phyloP scores from a whole-genome alignment of 2,113 vertebrate species.

The Mustela lutreola region DNA sequence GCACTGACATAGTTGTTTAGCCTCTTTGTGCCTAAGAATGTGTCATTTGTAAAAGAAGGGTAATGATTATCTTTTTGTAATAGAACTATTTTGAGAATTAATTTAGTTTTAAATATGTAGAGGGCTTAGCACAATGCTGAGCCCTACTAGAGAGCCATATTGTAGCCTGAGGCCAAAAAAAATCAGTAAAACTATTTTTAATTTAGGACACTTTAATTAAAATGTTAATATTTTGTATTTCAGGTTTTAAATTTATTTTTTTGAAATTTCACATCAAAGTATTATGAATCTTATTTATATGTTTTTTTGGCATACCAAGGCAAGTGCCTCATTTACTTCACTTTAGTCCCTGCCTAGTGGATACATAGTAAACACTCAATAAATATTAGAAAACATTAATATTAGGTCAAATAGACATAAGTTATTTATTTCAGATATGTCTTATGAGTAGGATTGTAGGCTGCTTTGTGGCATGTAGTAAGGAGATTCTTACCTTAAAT shows the following conservation, averaged over 20 bases:
- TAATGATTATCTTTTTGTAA: slow-evolving; percentile 14
- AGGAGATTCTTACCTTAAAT: background rate
- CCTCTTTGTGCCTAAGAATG: background rate
- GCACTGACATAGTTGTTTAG: background rate
- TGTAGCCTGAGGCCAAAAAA: background rate
- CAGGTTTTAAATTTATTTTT: background rate
- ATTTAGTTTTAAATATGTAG: background rate
- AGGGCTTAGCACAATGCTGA: background rate
- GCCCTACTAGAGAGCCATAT: background rate
- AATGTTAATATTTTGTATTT: background rate
- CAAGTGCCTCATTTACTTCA: background rate
- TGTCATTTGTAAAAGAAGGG: background rate
- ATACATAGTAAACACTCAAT: background rate
- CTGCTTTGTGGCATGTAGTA: background rate
- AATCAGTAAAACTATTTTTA: background rate
- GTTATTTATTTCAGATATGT: background rate
- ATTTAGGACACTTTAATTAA: background rate
- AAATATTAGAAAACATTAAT: background rate
- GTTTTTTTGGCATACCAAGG: background rate
- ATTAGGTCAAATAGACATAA: background rate
- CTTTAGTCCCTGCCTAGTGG: background rate
- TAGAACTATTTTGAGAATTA: background rate
- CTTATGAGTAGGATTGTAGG: background rate
- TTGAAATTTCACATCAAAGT: background rate
- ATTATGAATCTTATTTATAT: background rate